Evolutionary conservation across 1,140 invertebrate genomes (phyloP).

Genomic region (Trinorchestia longiramus): DNA sequence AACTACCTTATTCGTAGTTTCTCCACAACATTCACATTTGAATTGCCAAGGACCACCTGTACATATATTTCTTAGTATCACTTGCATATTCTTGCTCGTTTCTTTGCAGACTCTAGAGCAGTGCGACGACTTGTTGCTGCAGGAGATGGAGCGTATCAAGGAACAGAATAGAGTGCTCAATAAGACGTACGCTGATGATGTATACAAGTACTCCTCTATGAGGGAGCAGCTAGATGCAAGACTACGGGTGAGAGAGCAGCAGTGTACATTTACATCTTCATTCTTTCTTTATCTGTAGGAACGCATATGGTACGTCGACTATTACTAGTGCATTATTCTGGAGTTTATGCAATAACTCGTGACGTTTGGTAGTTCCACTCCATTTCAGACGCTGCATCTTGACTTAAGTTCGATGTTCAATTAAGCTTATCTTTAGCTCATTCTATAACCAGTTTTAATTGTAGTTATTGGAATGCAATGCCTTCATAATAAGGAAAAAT

Average conservation of each 20-base stretch:
- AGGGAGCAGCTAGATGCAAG: not conserved
- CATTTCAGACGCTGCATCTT: not conserved
- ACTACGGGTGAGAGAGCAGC: not conserved
- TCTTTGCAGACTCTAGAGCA: conserved; percentile 12
- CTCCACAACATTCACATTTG: not conserved
- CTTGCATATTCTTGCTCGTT: too few species aligned
- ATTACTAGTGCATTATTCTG: not conserved
- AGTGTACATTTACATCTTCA: not conserved
- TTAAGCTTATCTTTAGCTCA: not conserved
- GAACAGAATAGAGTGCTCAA: conserved; percentile 22
- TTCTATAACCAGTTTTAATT: not conserved
- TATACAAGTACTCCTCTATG: conserved; percentile 23
- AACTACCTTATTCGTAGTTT: not conserved
- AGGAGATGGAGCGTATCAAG: conserved; percentile 21
- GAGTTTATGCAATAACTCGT: not conserved
- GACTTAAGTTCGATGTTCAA: not conserved
- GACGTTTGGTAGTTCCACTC: not conserved
- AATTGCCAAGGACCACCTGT: not conserved
- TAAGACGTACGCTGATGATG: conserved; percentile 13
- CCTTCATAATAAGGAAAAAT: too few species aligned
- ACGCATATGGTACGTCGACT: not conserved
- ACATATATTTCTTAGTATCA: too few species aligned
- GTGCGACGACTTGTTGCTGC: conserved; percentile 31
- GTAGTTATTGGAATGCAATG: too few species aligned
- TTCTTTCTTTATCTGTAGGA: not conserved